phyloP scores from a whole-genome alignment of 2,113 vertebrate genomes.

The Neogobius melanostomus region DNA sequence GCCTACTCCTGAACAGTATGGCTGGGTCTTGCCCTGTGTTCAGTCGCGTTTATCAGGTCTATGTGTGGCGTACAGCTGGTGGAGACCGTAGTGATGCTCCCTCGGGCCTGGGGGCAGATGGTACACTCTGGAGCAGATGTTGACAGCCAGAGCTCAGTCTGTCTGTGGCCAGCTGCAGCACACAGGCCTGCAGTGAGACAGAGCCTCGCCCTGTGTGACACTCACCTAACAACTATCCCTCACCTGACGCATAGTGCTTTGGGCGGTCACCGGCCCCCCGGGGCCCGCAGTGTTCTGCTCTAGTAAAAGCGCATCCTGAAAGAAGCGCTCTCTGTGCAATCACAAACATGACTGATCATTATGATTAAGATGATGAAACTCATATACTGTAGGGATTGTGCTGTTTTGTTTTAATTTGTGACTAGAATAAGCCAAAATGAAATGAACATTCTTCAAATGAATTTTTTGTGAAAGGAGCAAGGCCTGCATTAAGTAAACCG shows the following conservation, averaged over 20 bases:
- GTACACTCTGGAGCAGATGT: conserved; percentile 77
- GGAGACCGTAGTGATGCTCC: conserved; percentile 54
- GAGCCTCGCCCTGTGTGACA: conserved; percentile 50
- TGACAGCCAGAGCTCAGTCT: conserved; percentile 70
- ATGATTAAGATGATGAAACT: too few relatives aligned
- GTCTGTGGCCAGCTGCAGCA: conserved; percentile 64
- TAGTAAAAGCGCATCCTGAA: background rate
- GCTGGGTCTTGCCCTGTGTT: conserved; percentile 24
- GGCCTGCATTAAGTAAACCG: conserved; percentile 11
- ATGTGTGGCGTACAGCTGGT: conserved; percentile 67
- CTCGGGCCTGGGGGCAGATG: conserved; percentile 69
- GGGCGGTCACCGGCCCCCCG: conserved; percentile 23
- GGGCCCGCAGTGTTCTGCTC: conserved; percentile 36
- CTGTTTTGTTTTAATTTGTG: too few relatives aligned
- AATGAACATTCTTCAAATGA: background rate
- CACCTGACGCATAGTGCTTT: conserved; percentile 43
- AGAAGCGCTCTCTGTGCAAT: too few relatives aligned
- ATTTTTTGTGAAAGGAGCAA: background rate
- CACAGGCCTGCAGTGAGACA: conserved; percentile 36
- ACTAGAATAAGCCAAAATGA: background rate
- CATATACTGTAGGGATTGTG: too few relatives aligned
- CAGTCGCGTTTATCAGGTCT: conserved; percentile 51
- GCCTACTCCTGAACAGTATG: too few relatives aligned
- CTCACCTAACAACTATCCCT: conserved; percentile 68
- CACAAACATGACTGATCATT: too few relatives aligned